phyloP scores from a whole-genome alignment of 2,888 invertebrate genomes.

The Heterodera filipjevi region DNA sequence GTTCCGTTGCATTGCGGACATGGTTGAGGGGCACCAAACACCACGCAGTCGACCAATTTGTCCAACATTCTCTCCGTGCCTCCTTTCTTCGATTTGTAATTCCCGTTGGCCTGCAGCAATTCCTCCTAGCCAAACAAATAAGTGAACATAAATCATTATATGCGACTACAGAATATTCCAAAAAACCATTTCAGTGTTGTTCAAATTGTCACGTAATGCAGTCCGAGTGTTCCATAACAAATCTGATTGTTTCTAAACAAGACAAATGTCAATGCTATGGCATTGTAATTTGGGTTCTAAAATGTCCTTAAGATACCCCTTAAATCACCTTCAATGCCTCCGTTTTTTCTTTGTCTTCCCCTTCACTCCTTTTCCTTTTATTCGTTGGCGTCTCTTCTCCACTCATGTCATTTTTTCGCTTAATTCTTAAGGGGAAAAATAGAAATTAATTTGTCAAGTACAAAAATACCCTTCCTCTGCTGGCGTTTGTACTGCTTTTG shows the following conservation, averaged over 20 bases:
- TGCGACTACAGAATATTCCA: too few relatives aligned
- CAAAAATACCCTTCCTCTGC: neutral
- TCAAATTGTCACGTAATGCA: slow-evolving; percentile 69
- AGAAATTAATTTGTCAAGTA: neutral
- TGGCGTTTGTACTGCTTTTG: slow-evolving; percentile 19
- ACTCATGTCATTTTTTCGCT: slow-evolving; percentile 17
- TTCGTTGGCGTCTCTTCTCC: slow-evolving; percentile 16
- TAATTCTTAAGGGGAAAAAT: slow-evolving; percentile 6
- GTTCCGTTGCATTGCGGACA: slow-evolving; percentile 77
- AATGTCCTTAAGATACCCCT: too few relatives aligned
- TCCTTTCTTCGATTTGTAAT: slow-evolving; percentile 73
- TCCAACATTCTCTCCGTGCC: slow-evolving; percentile 80
- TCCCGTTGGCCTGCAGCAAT: slow-evolving; percentile 75
- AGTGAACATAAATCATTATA: too few relatives aligned
- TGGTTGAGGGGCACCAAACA: slow-evolving; percentile 80
- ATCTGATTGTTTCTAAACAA: slow-evolving; percentile 75
- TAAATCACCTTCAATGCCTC: slow-evolving; percentile 35
- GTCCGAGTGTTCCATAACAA: slow-evolving; percentile 76
- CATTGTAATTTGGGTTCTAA: too few relatives aligned
- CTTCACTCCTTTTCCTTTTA: slow-evolving; percentile 30
- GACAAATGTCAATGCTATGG: neutral
- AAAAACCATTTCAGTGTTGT: slow-evolving; percentile 71
- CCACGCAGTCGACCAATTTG: slow-evolving; percentile 80
- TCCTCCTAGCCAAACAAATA: too few relatives aligned
- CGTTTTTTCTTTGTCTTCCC: slow-evolving; percentile 23